Percentiles rank a stretch among this genome's conserved stretches.
These are phyloP conservation scores for Styela clava DNA, from an alignment of 23 tunicate genomes.

Conservation along the genomic window DNA sequence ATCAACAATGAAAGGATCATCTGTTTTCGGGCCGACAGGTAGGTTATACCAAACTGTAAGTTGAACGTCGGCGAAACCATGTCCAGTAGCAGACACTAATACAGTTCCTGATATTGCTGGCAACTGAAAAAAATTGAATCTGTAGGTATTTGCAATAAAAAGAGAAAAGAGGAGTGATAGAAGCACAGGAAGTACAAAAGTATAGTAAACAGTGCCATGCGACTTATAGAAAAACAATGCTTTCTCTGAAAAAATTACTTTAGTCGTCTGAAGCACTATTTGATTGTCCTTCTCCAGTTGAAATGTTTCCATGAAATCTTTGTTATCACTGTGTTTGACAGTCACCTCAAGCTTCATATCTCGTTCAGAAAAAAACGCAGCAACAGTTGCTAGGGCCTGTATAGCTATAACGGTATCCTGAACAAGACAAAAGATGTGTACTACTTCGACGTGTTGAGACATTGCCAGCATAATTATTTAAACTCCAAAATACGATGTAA, in stretches of 20 bases:
- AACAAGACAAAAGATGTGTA: too few relatives aligned
- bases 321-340: constrained; percentile 37
- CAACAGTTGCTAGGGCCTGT: constrained; percentile 74
- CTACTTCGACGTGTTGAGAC: too few relatives aligned
- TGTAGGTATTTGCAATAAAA: too few relatives aligned
- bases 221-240: too few relatives aligned
- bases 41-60: constrained; percentile 68
- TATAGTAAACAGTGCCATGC: too few relatives aligned
- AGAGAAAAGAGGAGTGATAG: too few relatives aligned
- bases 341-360: constrained; percentile 36
- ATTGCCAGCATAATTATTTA: too few relatives aligned
- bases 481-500: too few relatives aligned
- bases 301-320: constrained; percentile 12
- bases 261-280: constrained; percentile 49
- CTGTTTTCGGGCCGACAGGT: constrained; percentile 37
- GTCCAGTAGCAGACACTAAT: constrained; percentile 39
- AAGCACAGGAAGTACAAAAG: too few relatives aligned
- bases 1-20: constrained; percentile 54
- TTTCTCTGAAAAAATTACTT: constrained; percentile 33
- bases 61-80: constrained; percentile 75
- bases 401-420: constrained; percentile 94
- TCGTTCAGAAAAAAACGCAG: constrained; percentile 30
- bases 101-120: constrained; percentile 54
- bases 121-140: constrained; percentile 40
- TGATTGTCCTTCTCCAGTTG: constrained; percentile 41